Percentiles rank a stretch among this genome's conserved stretches.
Evolutionary conservation across 2,888 invertebrate genomes (phyloP).

Genomic region (Synergus laeviventris): DNA sequence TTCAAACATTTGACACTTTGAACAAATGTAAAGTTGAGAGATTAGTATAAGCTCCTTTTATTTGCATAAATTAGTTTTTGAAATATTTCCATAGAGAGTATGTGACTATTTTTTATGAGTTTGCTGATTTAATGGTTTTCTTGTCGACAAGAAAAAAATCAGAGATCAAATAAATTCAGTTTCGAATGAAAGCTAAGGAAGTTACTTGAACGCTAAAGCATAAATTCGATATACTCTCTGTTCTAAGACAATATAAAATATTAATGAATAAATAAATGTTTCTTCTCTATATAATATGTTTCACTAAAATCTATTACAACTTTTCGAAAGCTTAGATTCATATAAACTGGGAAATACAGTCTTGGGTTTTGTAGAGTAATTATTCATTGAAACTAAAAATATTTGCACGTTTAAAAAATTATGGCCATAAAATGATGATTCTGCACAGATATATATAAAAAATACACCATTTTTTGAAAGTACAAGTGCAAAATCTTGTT

Average conservation of each 20-base stretch:
- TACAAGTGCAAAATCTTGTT: not conserved
- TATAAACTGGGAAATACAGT: slow-evolving; percentile 34
- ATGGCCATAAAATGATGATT: not conserved
- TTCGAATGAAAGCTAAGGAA: slow-evolving; percentile 16
- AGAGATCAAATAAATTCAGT: not conserved
- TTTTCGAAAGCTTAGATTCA: slow-evolving; percentile 1
- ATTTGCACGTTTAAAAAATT: slow-evolving; percentile 16
- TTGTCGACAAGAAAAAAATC: not conserved
- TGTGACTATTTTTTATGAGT: not conserved
- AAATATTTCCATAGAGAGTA: slow-evolving; percentile 18
- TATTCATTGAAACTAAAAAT: slow-evolving; percentile 16
- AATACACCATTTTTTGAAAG: not conserved
- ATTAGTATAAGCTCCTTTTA: slow-evolving; percentile 16
- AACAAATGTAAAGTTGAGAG: slow-evolving; percentile 10
- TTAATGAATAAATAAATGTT: slow-evolving; percentile 21
- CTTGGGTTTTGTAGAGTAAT: slow-evolving; percentile 21
- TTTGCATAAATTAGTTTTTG: slow-evolving; percentile 30
- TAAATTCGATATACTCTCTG: slow-evolving; percentile 6
- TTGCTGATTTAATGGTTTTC: not conserved
- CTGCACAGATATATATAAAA: not conserved
- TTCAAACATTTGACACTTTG: not conserved
- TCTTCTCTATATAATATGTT: not conserved
- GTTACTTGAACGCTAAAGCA: not conserved
- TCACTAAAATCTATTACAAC: slow-evolving; percentile 17
- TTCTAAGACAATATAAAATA: not conserved